Base-by-base conservation (phyloP, 2,888 invertebrate species). In the Caenorhabditis zanzibari region DNA sequence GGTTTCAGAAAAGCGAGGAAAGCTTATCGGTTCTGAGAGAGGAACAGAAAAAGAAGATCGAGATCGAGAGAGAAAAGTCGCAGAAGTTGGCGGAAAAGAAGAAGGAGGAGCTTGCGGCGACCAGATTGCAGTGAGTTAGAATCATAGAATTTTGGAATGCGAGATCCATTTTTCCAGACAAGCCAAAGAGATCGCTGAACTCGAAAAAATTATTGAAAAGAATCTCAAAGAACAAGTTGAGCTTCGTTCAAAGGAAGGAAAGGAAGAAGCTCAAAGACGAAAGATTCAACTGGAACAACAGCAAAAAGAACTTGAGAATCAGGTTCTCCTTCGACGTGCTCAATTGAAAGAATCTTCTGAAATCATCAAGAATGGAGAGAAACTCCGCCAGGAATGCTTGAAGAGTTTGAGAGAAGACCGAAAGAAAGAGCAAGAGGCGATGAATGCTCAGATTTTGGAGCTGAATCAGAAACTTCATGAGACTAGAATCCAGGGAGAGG, bases 401-500 rank as follows among this genome's bases (percentile, higher is more conserved):
- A 64, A 47, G n/a, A 16, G 47, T 16, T 19, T 47, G n/a, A 64
- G 64, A 64, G 64, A 64, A 0, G 64, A 64, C 10, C 6, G 64
- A 32, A 64, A 64, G 28, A 32, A 26, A 5, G 64, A 64, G 32
- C 26, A 26, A 10, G 32, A 64, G 10, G 19, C 7, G 26, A 28
- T 47, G 44, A 64, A 64, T 64, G 64, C 44, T 0, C 26, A 64
- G 9, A 49, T 14, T 26, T 47, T 64, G 64, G 32, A 64, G 10
- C 28, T 64, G 47, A 64, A 64, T 32, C 64, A 64, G 47, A 49
- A 49, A 10, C 28, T 64, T n/a, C 64, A 64, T 19, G 64, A 64
- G 12, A 49, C 19, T 1, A 64, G 38, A 49, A 28, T 64, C 7
- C 12, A 16, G 14, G 28, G 47, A 28, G 66, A 66, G 7, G 52